Percentiles rank a stretch among this genome's conserved stretches.
Conservation (phyloP, 2,888 invertebrate genomes). For the Stenurella melanura region DNA sequence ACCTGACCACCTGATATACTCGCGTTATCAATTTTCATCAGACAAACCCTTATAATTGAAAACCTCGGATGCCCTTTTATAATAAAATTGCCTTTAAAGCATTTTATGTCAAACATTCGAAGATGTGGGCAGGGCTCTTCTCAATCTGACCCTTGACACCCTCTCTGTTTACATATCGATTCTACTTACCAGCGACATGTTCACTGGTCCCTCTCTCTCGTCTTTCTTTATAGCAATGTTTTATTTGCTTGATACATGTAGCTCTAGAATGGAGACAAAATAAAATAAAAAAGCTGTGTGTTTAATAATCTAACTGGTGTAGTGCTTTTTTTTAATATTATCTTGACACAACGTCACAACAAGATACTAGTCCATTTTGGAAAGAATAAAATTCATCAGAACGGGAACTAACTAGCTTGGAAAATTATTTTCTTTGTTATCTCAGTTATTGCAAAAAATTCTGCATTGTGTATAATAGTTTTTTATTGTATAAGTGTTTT, state of each 20-base stretch:
- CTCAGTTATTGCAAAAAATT: too few species aligned
- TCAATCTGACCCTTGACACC: not conserved
- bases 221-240: not conserved
- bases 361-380: too few species aligned
- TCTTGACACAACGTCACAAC: too few species aligned
- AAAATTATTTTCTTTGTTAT: too few species aligned
- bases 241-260: not conserved
- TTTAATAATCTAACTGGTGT: too few species aligned
- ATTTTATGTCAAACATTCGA: constrained; percentile 1
- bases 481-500: too few species aligned
- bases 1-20: not conserved
- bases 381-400: too few species aligned
- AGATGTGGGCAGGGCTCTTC: not conserved
- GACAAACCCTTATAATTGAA: constrained; percentile 1
- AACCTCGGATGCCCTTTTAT: not conserved
- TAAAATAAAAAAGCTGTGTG: too few species aligned
- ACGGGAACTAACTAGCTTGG: too few species aligned
- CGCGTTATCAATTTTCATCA: not conserved
- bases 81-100: constrained; percentile 4
- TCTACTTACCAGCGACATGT: not conserved
- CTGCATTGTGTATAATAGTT: too few species aligned
- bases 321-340: too few species aligned
- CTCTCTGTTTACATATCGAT: constrained; percentile 7
- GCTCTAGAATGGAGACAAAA: too few species aligned
- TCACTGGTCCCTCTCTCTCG: not conserved